Evolutionary conservation across 2,888 invertebrate species (phyloP), one percentile per base, ranked within the genome.

Genomic region (Argyra leucocephala): DNA sequence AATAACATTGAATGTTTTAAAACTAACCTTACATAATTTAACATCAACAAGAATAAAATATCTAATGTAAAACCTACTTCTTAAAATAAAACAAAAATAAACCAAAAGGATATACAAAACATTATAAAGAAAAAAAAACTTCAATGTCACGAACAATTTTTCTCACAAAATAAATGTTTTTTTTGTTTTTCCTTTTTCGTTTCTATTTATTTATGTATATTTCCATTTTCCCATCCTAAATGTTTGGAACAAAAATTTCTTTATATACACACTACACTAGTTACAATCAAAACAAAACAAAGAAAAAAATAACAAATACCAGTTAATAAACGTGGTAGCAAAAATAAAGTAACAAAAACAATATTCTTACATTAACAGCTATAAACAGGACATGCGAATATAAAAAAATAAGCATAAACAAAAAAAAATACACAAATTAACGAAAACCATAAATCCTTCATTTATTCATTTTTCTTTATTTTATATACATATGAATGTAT

Each of bases 401-500:
- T 3, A 9, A 48, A 48, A 48, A 48, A 48, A 48, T 18, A 15
- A 48, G n/a, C n/a, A n/a, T 31, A 48, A 48, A 48, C 2, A 48
- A 18, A 48, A 48, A 18, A 48, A 48, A 18, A 15, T 18, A 48
- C 48, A 15, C 15, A 48, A 48, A 48, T 48, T 48, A 48, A 48
- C 48, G 18, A 48, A 48, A 48, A 48, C 48, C 48, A 48, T 48
- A 48, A 48, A 48, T 48, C 48, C 48, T 48, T 48, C 48, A 48
- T 48, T 48, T 48, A 18, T 48, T 12, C 48, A 48, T 48, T 48
- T 48, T 48, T 48, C 48, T 48, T 48, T n/a, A 48, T 48, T 48
- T 48, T 48, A 18, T n/a, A n/a, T n/a, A n/a, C n/a, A n/a, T n/a
- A n/a, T n/a, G n/a, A n/a, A n/a, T n/a, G n/a, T n/a, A n/a, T n/a